Conservation (phyloP, 1,140 invertebrate species). For the Mylabris phalerata region DNA sequence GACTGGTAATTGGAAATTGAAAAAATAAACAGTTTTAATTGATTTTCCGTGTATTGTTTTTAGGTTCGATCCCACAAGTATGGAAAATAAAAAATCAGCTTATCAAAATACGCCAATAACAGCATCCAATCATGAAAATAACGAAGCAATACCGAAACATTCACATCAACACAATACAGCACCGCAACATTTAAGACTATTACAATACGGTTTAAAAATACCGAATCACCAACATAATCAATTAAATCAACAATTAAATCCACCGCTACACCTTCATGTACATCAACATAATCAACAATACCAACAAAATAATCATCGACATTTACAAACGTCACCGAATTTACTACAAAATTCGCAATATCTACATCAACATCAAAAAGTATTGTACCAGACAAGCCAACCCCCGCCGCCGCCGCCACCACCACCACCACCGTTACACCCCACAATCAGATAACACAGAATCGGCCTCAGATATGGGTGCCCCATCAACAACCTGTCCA, state of each 20-base stretch:
- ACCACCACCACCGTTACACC: conserved; percentile 21
- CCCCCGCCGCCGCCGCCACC: conserved; percentile 21
- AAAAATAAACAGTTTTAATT: neutral
- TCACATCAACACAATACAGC: conserved; percentile 35
- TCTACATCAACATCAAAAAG: conserved; percentile 35
- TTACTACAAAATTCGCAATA: conserved; percentile 35
- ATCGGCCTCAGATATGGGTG: conserved; percentile 33
- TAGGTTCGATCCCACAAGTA: conserved; percentile 38
- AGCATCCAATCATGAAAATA: neutral
- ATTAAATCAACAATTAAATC: conserved; percentile 23
- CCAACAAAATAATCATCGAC: conserved; percentile 20
- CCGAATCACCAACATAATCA: conserved; percentile 30
- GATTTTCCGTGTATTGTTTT: conserved; percentile 10
- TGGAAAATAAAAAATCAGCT: conserved; percentile 37
- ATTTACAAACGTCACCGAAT: conserved; percentile 30
- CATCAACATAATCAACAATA: conserved; percentile 30
- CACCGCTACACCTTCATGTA: conserved; percentile 24
- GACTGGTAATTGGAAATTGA: conserved; percentile 52
- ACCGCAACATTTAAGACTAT: conserved; percentile 32
- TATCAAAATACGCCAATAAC: conserved; percentile 27
- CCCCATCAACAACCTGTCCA: conserved; percentile 31
- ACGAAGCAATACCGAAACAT: conserved; percentile 30
- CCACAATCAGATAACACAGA: conserved; percentile 23
- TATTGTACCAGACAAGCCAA: conserved; percentile 20
- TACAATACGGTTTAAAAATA: conserved; percentile 34